Percentiles rank a stretch among this genome's conserved stretches.
These are phyloP conservation scores for Oscheius sp. DNA, from an alignment of 2,888 invertebrate species.

Conservation along the genomic window DNA sequence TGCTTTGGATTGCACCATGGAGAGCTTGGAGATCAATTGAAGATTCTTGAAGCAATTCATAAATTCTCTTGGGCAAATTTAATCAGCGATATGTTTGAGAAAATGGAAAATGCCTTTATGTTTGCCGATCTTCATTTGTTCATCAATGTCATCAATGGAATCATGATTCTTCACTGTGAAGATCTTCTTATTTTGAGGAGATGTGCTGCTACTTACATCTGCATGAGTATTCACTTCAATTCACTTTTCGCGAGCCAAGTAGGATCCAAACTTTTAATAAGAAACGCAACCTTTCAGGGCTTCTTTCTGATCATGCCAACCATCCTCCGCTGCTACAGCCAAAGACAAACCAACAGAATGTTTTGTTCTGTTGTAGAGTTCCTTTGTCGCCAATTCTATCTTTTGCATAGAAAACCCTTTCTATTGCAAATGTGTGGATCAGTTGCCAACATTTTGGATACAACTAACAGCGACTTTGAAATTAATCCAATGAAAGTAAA, in stretches of 20 bases:
- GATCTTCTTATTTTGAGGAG: conserved; percentile 90
- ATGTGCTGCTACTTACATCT: conserved; percentile 95
- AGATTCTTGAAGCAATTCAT: conserved; percentile 92
- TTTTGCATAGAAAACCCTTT: conserved; percentile 82
- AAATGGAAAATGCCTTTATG: conserved; percentile 71
- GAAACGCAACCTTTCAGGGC: conserved; percentile 72
- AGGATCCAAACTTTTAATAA: not conserved
- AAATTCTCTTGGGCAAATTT: conserved; percentile 96
- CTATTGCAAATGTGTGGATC: conserved; percentile 87
- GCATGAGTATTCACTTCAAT: conserved; percentile 96
- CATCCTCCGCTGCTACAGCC: conserved; percentile 91
- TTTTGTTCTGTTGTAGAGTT: conserved; percentile 95
- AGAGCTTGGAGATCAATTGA: conserved; percentile 77
- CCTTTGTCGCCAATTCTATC: conserved; percentile 96
- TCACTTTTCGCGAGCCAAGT: conserved; percentile 94
- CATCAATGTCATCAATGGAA: conserved; percentile 92
- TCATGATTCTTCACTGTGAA: conserved; percentile 93
- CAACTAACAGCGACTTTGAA: conserved; percentile 78
- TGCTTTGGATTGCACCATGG: conserved; percentile 87
- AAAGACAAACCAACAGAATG: conserved; percentile 93
- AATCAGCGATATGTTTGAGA: conserved; percentile 68
- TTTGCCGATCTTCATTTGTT: conserved; percentile 92
- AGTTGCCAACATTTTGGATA: conserved; percentile 92
- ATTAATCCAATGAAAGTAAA: conserved; percentile 85
- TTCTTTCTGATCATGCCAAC: conserved; percentile 98